A percentile compares a stretch with the other conserved stretches of the same genome.
These are phyloP conservation scores for Grantiella picta DNA, from an alignment of 2,113 vertebrate species.

Conservation along the genomic window DNA sequence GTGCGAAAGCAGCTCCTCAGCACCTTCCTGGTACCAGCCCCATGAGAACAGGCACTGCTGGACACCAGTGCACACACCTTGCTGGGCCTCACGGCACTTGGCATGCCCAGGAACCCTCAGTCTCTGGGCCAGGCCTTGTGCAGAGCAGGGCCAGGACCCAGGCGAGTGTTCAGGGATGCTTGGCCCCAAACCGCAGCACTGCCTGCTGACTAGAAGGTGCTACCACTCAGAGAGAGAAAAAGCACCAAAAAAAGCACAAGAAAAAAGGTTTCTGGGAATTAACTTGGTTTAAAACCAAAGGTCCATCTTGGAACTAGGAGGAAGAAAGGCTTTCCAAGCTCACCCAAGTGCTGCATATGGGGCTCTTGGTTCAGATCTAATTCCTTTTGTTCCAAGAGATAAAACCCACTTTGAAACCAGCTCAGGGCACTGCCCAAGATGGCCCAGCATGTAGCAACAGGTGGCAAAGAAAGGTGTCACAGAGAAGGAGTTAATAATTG, in stretches of 20 bases:
- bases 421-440: not conserved
- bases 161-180: rapidly evolving
- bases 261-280: not conserved
- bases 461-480: not conserved
- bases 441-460: not conserved
- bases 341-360: not conserved
- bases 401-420: not conserved
- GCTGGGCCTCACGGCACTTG: not conserved
- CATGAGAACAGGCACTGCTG: not conserved
- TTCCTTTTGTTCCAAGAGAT: not conserved
- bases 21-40: not conserved
- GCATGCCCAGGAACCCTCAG: not conserved
- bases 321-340: not conserved
- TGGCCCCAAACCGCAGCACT: rapidly evolving
- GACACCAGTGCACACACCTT: rapidly evolving
- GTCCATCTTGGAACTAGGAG: not conserved
- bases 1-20: not conserved
- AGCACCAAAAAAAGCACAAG: not conserved
- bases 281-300: not conserved
- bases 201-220: not conserved
- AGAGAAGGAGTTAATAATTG: not conserved
- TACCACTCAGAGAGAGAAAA: not conserved
- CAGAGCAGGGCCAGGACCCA: not conserved
- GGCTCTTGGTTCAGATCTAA: rapidly evolving
- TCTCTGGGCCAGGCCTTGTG: rapidly evolving